A percentile compares a stretch with the other conserved stretches of the same genome.
phyloP scores from a whole-genome alignment of 1,140 invertebrate genomes.

The Parasteatoda tepidariorum region DNA sequence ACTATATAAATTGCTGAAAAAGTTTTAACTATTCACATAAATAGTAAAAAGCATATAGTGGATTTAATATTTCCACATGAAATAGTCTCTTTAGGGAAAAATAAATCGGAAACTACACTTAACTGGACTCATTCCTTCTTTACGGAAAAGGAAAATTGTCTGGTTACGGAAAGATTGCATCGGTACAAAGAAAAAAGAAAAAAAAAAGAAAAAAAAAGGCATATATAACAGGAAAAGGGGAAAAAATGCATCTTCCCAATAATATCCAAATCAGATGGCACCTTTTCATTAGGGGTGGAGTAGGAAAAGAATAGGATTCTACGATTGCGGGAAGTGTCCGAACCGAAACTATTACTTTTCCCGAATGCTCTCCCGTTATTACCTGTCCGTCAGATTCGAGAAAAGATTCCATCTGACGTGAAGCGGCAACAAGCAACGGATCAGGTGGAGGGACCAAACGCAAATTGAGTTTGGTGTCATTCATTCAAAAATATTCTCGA shows the following conservation, averaged over 20 bases:
- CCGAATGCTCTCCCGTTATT: slow-evolving; percentile 38
- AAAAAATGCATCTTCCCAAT: slow-evolving; percentile 21
- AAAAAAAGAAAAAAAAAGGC: neutral
- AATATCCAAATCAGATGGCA: slow-evolving; percentile 46
- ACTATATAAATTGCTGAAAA: too few species aligned
- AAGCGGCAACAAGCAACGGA: slow-evolving; percentile 20
- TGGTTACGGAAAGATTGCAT: neutral
- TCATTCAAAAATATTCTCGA: too few species aligned
- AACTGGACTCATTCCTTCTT: too few species aligned
- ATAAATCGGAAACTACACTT: too few species aligned
- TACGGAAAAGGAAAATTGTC: too few species aligned
- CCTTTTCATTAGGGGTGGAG: slow-evolving; percentile 46
- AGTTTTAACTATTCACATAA: too few species aligned
- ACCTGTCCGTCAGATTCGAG: slow-evolving; percentile 46
- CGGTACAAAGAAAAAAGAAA: too few species aligned
- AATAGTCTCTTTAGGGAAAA: too few species aligned
- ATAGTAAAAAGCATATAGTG: too few species aligned
- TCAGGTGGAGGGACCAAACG: neutral
- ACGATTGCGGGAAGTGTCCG: slow-evolving; percentile 52
- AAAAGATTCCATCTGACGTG: slow-evolving; percentile 27
- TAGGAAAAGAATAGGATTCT: slow-evolving; percentile 36
- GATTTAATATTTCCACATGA: too few species aligned
- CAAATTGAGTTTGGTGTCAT: neutral
- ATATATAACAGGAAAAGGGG: neutral
- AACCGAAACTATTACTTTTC: slow-evolving; percentile 57